Evolutionary conservation across 2,113 vertebrate genomes (phyloP), one percentile per base, ranked within the genome.

Genomic region (Nothocercus julius): DNA sequence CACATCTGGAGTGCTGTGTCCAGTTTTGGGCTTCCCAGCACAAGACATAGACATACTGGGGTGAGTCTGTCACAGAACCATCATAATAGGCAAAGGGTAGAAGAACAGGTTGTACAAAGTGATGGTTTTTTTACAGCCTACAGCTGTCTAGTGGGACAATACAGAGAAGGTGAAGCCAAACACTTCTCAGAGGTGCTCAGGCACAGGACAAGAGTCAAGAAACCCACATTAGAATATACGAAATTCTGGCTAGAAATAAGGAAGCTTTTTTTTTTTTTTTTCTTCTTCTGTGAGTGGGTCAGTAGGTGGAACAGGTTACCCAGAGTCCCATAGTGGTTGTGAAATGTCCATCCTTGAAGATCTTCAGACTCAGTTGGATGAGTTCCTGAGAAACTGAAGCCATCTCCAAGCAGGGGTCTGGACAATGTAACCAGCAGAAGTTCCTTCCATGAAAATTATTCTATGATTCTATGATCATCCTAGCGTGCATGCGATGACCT

Each of bases 271-370:
- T 47, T 47, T 47, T 9, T 47, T 47, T 47, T 47, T 47, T 47
- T 45, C 7, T 45, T 19, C 8, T 47, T 47, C 45, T 58, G 54
- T 32, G 28, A 30, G 16, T 32, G 54, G 54, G 16, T 58, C 30
- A 58, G 30, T 74, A 0, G 0, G 28, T 40, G 4, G 6, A 83
- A 83, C 17, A 12, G 4, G 2, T 34, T 87, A 18, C 8, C 18
- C 12, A 72, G 7, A 44, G 15, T 15, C 8, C 18, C 12, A 72
- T 6, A 44, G 15, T 15, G 5, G 7, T 3, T 67, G 38, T 67
- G 54, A 90, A 54, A 67, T 78, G 27, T 70, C n/a, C 5, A 1
- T 59, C 59, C 18, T 21, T 84, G 49, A 13, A 67, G 13, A 62
- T 32, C 6, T 13, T 93, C n/a, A 54, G 63, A n/a, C 36, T 45